These are phyloP conservation scores for Rhincodon typus DNA, from an alignment of 2,797 vertebrate species.

Conservation along the genomic window DNA sequence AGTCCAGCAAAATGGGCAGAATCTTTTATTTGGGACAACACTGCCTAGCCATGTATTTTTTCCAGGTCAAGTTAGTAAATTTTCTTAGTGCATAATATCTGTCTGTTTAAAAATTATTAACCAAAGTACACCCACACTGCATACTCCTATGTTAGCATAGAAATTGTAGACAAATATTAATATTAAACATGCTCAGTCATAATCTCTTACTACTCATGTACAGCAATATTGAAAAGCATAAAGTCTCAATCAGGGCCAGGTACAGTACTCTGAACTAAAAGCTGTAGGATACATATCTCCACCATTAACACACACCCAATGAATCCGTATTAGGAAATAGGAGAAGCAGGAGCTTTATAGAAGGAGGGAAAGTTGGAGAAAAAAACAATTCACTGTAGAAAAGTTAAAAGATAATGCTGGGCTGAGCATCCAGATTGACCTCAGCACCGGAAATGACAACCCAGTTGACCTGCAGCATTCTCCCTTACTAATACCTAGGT, in stretches of 20 bases:
- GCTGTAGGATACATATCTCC: background rate
- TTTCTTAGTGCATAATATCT: background rate
- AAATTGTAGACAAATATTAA: background rate
- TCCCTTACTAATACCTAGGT: background rate
- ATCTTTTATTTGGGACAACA: background rate
- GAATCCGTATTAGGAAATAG: background rate
- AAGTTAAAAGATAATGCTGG: background rate
- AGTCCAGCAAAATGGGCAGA: conserved; percentile 40
- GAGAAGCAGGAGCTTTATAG: too few species aligned
- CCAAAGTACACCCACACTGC: background rate
- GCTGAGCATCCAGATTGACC: background rate
- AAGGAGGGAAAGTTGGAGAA: background rate
- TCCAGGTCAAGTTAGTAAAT: background rate
- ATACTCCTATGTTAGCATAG: background rate
- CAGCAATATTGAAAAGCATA: background rate
- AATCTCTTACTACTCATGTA: background rate
- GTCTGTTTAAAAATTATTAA: background rate
- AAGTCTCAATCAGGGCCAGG: background rate
- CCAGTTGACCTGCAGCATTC: background rate
- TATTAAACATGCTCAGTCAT: background rate
- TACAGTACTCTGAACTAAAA: background rate
- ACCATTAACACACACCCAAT: background rate
- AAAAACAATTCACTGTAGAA: background rate
- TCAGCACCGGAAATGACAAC: background rate
- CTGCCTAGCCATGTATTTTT: background rate